Conservation (phyloP, 2,888 invertebrate species). For the Amphipoea oculea region DNA sequence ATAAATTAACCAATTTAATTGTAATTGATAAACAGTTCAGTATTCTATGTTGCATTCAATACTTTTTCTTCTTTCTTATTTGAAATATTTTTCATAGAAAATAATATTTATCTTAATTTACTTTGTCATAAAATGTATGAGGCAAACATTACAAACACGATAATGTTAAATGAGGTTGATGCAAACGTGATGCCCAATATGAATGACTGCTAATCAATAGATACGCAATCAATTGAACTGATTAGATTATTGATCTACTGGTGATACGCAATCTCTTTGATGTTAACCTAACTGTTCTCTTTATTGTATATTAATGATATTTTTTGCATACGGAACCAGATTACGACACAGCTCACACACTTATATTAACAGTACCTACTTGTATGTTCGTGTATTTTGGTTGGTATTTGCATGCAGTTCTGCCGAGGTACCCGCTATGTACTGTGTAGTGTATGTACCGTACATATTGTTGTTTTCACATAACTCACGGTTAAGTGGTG, state of each 20-base stretch:
- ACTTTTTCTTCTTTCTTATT: neutral
- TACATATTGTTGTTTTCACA: conserved; percentile 53
- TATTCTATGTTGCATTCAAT: neutral
- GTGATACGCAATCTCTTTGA: conserved; percentile 6
- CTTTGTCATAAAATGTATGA: neutral
- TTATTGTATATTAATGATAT: neutral
- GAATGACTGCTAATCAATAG: neutral
- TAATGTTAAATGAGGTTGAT: conserved; percentile 1
- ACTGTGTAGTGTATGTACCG: neutral
- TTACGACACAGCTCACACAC: neutral
- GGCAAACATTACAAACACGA: neutral
- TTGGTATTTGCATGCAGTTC: conserved; percentile 50
- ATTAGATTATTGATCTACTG: conserved; percentile 1
- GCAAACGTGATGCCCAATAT: conserved; percentile 6
- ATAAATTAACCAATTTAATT: neutral
- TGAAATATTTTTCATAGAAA: neutral
- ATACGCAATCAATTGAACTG: conserved; percentile 10
- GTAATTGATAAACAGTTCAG: neutral
- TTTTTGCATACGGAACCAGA: conserved; percentile 22
- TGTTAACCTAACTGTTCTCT: neutral
- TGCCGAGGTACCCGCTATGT: conserved; percentile 17
- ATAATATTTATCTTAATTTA: neutral
- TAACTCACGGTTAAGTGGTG: conserved; percentile 47
- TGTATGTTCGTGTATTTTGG: conserved; percentile 49
- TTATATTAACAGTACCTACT: neutral